phyloP scores from a whole-genome alignment of 2,888 invertebrate species.

The Neria commutata region DNA sequence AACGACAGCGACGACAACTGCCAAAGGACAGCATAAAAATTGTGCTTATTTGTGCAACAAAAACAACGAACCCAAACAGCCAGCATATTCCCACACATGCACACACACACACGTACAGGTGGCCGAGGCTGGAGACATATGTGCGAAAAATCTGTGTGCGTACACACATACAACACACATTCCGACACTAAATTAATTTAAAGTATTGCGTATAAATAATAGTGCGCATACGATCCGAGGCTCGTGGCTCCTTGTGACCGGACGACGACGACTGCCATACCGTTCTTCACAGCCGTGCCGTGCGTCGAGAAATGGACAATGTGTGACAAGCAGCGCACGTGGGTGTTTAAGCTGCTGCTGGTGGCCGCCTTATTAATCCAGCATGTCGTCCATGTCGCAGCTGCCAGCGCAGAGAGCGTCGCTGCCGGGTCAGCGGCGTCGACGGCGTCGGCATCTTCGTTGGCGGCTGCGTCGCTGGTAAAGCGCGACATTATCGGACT shows the following conservation, averaged over 20 bases:
- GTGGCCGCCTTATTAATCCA: conserved; percentile 10
- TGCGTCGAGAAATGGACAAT: conserved; percentile 28
- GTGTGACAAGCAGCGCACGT: conserved; percentile 16
- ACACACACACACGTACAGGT: background rate
- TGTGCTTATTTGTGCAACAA: too few species aligned
- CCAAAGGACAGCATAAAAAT: background rate
- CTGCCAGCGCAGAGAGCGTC: conserved; percentile 6
- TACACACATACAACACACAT: background rate
- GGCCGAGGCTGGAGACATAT: background rate
- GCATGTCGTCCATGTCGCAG: conserved; percentile 1
- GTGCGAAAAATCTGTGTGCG: background rate
- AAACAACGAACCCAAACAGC: background rate
- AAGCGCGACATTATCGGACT: conserved; percentile 4
- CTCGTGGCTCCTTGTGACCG: background rate
- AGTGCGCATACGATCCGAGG: background rate
- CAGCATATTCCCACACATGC: background rate
- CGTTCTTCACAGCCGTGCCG: background rate
- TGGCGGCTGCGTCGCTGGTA: conserved; percentile 17
- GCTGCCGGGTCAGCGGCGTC: conserved; percentile 20
- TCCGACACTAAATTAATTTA: conserved; percentile 14
- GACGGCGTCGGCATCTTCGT: conserved; percentile 44
- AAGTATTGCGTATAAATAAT: too few species aligned
- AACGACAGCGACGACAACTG: background rate
- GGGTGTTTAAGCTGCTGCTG: conserved; percentile 11
- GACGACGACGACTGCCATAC: background rate